Percentiles rank a stretch among this genome's conserved stretches.
Evolutionary conservation across 2,113 vertebrate genomes (phyloP).

Genomic region (Panurus biarmicus): DNA sequence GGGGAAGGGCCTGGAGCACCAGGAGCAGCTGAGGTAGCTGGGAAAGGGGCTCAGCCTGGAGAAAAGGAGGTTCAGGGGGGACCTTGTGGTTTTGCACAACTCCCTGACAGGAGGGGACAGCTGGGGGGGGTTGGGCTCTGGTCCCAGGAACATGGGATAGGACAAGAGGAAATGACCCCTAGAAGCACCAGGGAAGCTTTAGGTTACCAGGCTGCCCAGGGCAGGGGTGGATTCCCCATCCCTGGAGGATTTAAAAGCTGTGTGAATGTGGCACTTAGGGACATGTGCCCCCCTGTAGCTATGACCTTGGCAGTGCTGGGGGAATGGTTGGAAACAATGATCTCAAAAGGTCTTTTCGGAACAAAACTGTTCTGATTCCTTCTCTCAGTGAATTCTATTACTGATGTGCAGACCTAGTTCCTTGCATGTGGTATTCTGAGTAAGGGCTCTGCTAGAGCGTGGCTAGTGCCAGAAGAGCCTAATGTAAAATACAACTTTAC

Average conservation of each 20-base stretch:
- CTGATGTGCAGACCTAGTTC: neutral
- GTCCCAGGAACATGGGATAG: neutral
- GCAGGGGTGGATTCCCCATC: neutral
- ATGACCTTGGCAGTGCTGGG: neutral
- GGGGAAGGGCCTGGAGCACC: neutral
- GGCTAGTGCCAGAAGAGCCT: neutral
- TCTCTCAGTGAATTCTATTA: neutral
- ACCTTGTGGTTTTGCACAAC: neutral
- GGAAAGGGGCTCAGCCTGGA: neutral
- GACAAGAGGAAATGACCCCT: neutral
- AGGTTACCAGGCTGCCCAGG: no score
- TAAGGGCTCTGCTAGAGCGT: neutral
- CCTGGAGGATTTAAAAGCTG: neutral
- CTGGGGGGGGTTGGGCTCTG: accelerated
- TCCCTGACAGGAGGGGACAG: neutral
- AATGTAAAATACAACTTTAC: neutral
- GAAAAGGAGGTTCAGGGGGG: neutral
- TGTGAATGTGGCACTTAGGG: neutral
- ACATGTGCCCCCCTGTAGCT: neutral
- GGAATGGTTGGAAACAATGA: neutral
- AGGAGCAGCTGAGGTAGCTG: neutral
- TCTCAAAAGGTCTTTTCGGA: neutral
- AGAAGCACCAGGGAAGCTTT: neutral
- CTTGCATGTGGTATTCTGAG: neutral
- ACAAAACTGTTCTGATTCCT: neutral